Conservation (phyloP, 2,113 vertebrate species). For the Halcyon senegalensis region DNA sequence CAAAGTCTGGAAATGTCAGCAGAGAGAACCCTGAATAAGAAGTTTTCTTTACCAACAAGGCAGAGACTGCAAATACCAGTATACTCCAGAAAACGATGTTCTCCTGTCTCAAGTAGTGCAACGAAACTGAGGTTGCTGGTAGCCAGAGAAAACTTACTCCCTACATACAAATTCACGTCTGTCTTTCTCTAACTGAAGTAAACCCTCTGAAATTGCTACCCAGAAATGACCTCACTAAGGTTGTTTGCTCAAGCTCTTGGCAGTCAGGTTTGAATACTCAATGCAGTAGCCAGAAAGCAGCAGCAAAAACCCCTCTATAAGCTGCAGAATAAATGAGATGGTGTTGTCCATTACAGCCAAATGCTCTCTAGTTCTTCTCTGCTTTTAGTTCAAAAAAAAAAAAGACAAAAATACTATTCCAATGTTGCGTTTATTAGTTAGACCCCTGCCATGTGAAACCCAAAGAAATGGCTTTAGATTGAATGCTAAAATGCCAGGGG, state of each 20-base stretch:
- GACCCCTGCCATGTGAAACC: not conserved
- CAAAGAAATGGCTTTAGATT: not conserved
- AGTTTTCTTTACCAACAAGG: not conserved
- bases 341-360: not conserved
- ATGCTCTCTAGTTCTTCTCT: not conserved
- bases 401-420: not conserved
- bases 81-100: not conserved
- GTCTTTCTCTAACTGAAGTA: conserved; percentile 4
- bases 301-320: not conserved
- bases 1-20: not conserved
- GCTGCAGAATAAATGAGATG: not conserved
- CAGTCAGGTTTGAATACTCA: not conserved
- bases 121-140: not conserved
- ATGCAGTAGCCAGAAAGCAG: not conserved
- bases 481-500: not conserved
- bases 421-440: not conserved
- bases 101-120: not conserved
- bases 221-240: conserved; percentile 32
- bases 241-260: conserved; percentile 32
- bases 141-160: not conserved
- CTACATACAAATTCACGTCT: not conserved
- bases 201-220: conserved; percentile 33
- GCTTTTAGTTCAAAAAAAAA: not conserved
- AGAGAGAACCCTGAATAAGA: not conserved
- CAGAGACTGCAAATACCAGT: not conserved